phyloP scores from a whole-genome alignment of 2,113 vertebrate species.

The Harpagus bidentatus region DNA sequence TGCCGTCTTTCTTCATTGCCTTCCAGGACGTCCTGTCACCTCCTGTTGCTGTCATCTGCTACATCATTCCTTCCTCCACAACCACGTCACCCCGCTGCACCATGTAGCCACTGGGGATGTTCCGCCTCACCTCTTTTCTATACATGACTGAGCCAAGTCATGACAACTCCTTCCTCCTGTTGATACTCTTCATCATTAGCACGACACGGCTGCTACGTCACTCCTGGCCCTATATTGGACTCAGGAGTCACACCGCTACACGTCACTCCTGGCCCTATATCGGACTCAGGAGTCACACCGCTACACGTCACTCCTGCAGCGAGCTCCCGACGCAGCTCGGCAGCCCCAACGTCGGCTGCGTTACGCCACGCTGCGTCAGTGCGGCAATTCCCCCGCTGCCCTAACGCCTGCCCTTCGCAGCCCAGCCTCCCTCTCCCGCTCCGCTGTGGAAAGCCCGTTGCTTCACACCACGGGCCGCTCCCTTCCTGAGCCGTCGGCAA shows the following conservation, averaged over 20 bases:
- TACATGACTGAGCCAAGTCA: background rate
- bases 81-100: fast-evolving
- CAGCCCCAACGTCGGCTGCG: background rate
- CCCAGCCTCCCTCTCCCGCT: background rate
- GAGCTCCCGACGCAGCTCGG: background rate
- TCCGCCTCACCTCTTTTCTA: background rate
- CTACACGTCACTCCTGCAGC: fast-evolving
- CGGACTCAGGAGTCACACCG: background rate
- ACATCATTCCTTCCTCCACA: background rate
- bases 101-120: background rate
- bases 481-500: background rate
- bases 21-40: background rate
- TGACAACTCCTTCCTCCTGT: background rate
- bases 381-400: background rate
- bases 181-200: background rate
- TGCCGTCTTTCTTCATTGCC: background rate
- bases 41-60: background rate
- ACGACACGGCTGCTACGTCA: fast-evolving
- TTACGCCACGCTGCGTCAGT: fast-evolving
- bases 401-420: background rate
- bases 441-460: fast-evolving
- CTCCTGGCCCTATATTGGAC: fast-evolving
- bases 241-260: background rate
- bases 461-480: background rate
- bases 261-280: too few species aligned